Conservation (phyloP, 2,113 vertebrate species). For the Sceloporus undulatus region DNA sequence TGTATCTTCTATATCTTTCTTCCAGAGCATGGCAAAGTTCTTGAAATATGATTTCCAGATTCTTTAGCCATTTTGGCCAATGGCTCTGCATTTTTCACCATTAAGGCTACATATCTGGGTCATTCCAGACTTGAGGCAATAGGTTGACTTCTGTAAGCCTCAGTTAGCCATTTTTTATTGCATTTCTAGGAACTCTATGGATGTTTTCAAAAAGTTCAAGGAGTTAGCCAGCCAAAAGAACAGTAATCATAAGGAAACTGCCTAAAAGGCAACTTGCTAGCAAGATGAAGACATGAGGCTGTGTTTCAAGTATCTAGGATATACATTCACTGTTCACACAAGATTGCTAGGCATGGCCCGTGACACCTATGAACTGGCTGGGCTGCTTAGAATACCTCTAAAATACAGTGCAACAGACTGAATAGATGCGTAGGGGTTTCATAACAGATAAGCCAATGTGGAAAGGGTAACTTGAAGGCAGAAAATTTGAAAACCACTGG, state of each 20-base stretch:
- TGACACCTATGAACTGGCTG: background rate
- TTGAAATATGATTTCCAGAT: too few relatives aligned
- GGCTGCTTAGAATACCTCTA: background rate
- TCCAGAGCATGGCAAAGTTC: too few relatives aligned
- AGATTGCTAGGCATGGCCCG: background rate
- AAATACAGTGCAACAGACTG: background rate
- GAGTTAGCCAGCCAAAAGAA: background rate
- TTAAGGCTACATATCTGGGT: slow-evolving; percentile 50
- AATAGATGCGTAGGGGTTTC: background rate
- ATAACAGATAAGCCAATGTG: background rate
- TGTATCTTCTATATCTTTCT: slow-evolving; percentile 39
- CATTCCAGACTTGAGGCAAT: slow-evolving; percentile 52
- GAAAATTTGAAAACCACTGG: background rate
- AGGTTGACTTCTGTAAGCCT: background rate
- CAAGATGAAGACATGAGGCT: background rate
- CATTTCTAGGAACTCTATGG: too few relatives aligned
- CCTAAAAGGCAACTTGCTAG: background rate
- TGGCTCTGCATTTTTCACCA: background rate
- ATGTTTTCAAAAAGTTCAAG: too few relatives aligned
- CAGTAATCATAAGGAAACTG: background rate
- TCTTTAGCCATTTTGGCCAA: too few relatives aligned
- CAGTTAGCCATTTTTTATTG: too few relatives aligned
- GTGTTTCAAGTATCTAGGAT: background rate
- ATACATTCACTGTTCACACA: background rate
- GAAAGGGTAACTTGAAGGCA: background rate